phyloP scores from a whole-genome alignment of 2,113 vertebrate species.

The Melanocharis versteri region DNA sequence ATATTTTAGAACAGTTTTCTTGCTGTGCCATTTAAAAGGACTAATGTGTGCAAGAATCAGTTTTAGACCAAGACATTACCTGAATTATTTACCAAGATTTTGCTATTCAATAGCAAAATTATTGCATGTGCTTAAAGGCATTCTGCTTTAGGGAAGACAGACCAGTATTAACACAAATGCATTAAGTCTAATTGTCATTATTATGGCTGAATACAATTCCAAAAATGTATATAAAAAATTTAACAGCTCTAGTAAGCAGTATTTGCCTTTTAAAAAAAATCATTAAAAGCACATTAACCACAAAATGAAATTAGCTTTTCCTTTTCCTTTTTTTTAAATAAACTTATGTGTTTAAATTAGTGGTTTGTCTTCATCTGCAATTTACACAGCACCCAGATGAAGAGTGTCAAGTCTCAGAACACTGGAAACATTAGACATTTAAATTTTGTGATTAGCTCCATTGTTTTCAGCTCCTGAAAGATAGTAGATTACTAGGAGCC shows the following conservation, averaged over 20 bases:
- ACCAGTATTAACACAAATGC: neutral
- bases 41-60: neutral
- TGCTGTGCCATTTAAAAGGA: slow-evolving; percentile 19
- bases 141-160: neutral
- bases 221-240: neutral
- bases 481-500: neutral
- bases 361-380: neutral
- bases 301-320: neutral
- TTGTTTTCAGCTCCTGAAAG: neutral
- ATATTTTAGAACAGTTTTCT: neutral
- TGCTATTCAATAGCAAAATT: neutral
- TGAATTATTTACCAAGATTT: slow-evolving; percentile 1
- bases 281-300: neutral
- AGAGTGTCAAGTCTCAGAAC: neutral
- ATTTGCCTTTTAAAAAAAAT: neutral
- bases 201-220: neutral
- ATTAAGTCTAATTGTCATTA: neutral
- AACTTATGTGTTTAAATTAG: neutral
- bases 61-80: neutral
- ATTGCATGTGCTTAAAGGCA: neutral
- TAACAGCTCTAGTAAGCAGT: neutral
- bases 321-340: neutral
- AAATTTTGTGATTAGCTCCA: neutral
- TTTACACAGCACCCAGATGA: neutral
- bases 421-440: neutral